Percentiles rank a stretch among this genome's conserved stretches.
Evolutionary conservation across 2,797 vertebrate genomes (phyloP).

Genomic region (Muraenolepis orangiensis): DNA sequence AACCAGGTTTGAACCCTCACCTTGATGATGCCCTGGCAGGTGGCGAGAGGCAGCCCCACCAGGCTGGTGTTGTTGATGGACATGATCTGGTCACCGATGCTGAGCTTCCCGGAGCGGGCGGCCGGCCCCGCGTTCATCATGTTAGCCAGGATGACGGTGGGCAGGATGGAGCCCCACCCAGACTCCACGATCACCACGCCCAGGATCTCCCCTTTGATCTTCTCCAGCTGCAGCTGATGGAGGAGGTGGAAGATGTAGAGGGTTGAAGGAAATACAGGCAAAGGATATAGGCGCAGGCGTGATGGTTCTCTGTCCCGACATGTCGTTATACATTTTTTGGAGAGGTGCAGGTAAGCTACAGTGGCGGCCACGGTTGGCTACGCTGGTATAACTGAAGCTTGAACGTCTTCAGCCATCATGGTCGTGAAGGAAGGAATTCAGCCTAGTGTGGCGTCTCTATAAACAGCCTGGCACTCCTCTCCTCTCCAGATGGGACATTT

Average conservation of each 20-base stretch:
- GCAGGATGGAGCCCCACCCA: constrained; percentile 98
- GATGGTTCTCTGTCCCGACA: no score
- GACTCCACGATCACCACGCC: constrained; percentile 98
- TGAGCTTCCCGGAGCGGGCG: constrained; percentile 94
- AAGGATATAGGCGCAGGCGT: no score
- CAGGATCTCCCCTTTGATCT: constrained; percentile 96
- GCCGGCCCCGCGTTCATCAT: constrained; percentile 99
- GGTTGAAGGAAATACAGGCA: no score
- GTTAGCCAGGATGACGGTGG: constrained; percentile 97
- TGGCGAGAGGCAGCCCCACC: constrained; percentile 95
- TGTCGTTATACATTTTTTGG: no score
- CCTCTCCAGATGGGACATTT: background rate
- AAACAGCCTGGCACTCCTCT: background rate
- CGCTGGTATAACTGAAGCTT: background rate
- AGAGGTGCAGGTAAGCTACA: no score
- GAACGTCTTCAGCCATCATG: background rate
- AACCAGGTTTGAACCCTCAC: constrained; percentile 57
- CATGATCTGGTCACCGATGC: constrained; percentile 99
- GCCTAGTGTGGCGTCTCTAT: background rate
- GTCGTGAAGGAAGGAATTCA: background rate
- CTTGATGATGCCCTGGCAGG: constrained; percentile 99
- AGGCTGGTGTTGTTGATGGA: constrained; percentile 99
- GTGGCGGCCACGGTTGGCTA: background rate
- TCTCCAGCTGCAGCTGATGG: constrained; percentile 91
- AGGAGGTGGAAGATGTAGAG: background rate